phyloP scores from a whole-genome alignment of 2,113 vertebrate species.

The Hirundichthys speculiger region DNA sequence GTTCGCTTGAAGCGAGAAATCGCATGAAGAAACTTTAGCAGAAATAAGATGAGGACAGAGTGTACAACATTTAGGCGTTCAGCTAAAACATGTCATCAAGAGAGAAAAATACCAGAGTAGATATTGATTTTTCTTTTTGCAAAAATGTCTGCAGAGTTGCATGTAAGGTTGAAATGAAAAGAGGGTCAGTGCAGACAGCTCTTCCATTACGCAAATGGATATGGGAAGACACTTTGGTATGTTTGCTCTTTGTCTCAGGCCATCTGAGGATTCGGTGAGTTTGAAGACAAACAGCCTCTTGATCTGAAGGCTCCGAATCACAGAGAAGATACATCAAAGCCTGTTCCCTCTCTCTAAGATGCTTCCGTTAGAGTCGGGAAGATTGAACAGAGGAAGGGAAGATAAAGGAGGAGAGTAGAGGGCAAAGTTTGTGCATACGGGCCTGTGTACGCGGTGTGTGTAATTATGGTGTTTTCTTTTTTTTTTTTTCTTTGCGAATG shows the following conservation, averaged over 20 bases:
- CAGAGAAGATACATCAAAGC: slow-evolving; percentile 72
- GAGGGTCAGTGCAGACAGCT: slow-evolving; percentile 28
- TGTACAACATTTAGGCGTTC: slow-evolving; percentile 1
- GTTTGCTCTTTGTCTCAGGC: slow-evolving; percentile 67
- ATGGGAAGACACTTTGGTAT: slow-evolving; percentile 61
- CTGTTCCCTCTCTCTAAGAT: slow-evolving; percentile 42
- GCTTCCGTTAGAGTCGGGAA: slow-evolving; percentile 50
- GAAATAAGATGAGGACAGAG: slow-evolving; percentile 45
- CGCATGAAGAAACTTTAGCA: slow-evolving; percentile 57
- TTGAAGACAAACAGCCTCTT: slow-evolving; percentile 73
- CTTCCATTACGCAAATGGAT: slow-evolving; percentile 70
- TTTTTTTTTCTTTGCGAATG: slow-evolving; percentile 23
- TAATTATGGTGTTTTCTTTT: slow-evolving; percentile 6
- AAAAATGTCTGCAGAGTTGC: slow-evolving; percentile 9
- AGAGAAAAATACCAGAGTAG: slow-evolving; percentile 5
- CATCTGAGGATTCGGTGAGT: slow-evolving; percentile 67
- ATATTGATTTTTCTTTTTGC: background rate
- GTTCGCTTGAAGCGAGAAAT: slow-evolving; percentile 38
- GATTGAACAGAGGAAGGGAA: slow-evolving; percentile 49
- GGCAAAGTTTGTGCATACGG: slow-evolving; percentile 45
- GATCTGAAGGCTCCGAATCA: slow-evolving; percentile 73
- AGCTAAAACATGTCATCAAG: slow-evolving; percentile 23
- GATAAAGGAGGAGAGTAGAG: slow-evolving; percentile 55
- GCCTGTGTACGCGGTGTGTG: slow-evolving; percentile 39
- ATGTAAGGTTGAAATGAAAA: slow-evolving; percentile 4